phyloP scores from a whole-genome alignment of 2,888 invertebrate genomes.

The Polymixis flavicincta region DNA sequence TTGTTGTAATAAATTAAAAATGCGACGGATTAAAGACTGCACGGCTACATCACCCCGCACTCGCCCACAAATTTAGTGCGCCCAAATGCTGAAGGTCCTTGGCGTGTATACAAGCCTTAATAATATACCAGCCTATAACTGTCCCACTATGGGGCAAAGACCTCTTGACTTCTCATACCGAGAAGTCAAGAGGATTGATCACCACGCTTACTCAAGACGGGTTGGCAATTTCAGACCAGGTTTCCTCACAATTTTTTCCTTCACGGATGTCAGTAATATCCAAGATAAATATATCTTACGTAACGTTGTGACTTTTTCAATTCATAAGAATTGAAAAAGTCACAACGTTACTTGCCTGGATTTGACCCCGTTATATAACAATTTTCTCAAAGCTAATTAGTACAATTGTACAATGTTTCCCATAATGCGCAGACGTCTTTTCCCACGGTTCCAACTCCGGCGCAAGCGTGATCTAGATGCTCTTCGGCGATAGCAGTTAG shows the following conservation, averaged over 20 bases:
- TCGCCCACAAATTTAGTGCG: too few species aligned
- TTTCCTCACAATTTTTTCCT: background rate
- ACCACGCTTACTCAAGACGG: background rate
- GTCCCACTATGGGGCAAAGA: background rate
- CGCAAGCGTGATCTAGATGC: conserved; percentile 81
- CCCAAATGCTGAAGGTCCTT: too few species aligned
- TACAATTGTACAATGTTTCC: conserved; percentile 52
- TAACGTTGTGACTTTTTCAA: too few species aligned
- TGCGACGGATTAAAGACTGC: too few species aligned
- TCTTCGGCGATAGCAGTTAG: conserved; percentile 79
- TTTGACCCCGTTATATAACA: conserved; percentile 36
- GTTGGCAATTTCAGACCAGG: background rate
- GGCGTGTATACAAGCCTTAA: too few species aligned
- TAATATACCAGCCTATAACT: background rate
- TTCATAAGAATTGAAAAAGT: too few species aligned
- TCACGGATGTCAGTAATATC: background rate
- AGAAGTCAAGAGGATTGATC: background rate
- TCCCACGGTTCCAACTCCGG: conserved; percentile 73
- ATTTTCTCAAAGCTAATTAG: conserved; percentile 58
- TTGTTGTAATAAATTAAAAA: too few species aligned
- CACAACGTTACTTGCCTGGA: too few species aligned
- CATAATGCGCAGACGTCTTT: conserved; percentile 57
- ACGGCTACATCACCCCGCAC: too few species aligned
- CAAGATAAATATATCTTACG: too few species aligned
- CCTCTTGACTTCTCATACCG: too few species aligned